Conservation (phyloP, 2,113 vertebrate species). For the Pteropus alecto region DNA sequence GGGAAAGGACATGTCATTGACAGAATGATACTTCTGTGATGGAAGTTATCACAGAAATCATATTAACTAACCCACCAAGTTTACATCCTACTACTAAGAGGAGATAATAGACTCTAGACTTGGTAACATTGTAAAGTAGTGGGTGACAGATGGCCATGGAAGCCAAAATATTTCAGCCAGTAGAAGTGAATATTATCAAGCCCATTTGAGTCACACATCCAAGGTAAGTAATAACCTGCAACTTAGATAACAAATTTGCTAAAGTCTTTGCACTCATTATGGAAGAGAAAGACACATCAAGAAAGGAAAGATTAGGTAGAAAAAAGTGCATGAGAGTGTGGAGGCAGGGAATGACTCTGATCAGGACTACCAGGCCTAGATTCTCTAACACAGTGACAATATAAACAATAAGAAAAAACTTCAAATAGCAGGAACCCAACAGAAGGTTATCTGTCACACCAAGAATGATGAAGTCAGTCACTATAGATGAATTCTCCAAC, state of each 20-base stretch:
- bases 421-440: slow-evolving; percentile 32
- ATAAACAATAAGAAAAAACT: slow-evolving; percentile 48
- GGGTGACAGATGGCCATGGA: slow-evolving; percentile 82
- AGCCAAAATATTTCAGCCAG: slow-evolving; percentile 79
- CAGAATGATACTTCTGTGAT: slow-evolving; percentile 74
- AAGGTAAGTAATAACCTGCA: slow-evolving; percentile 68
- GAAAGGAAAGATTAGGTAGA: slow-evolving; percentile 79
- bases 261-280: slow-evolving; percentile 79
- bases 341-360: slow-evolving; percentile 34
- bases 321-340: slow-evolving; percentile 80
- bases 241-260: slow-evolving; percentile 67
- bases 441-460: slow-evolving; percentile 33
- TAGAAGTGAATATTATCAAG: slow-evolving; percentile 75
- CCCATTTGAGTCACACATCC: slow-evolving; percentile 77
- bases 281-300: slow-evolving; percentile 80
- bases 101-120: slow-evolving; percentile 57
- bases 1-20: slow-evolving; percentile 44
- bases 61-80: slow-evolving; percentile 64
- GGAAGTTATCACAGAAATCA: slow-evolving; percentile 59
- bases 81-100: slow-evolving; percentile 63
- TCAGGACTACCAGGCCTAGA: slow-evolving; percentile 35
- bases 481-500: slow-evolving; percentile 41
- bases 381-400: slow-evolving; percentile 41
- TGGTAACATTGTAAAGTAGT: slow-evolving; percentile 78
- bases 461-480: slow-evolving; percentile 43